Evolutionary conservation across 2,113 vertebrate species (phyloP), one percentile per base, ranked within the genome.

Genomic region (Trogon melanurus): DNA sequence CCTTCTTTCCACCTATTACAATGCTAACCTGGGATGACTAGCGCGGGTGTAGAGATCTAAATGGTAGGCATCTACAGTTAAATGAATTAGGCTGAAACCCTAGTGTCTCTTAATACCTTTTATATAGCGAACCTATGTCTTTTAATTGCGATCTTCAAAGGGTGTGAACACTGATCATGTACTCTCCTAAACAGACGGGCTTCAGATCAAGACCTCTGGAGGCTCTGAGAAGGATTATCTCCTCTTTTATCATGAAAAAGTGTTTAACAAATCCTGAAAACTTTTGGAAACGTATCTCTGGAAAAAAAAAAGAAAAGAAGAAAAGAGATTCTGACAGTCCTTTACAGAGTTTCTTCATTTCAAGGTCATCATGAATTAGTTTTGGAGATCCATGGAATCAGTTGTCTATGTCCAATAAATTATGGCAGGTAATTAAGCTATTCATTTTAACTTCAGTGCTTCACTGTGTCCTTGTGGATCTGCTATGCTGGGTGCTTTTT

Each of bases 381-480:
- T 94, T 93, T 88, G 66, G 62, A 95, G 51, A 87, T 53, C 79
- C 66, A 48, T 91, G 58, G 94, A 96, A 93, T 91, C 73, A 73
- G 81, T 87, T 96, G 75, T 72, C 75, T 74, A 91, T 95, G 89
- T 95, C 94, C 86, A 91, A 93, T 87, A 88, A 97, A 94, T 97
- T 96, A 96, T 64, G 58, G 79, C 69, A 78, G 66, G 65, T 93
- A 97, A 95, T 97, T 93, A 96, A 94, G 75, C 66, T 96, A 86
- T 96, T 97, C 65, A 82, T 94, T 96, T 95, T 81, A 87, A 60
- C 91, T 86, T 93, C 75, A 47, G 34, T 86, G 27, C 30, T 89
- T 70, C 57, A n/a, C 30, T 88, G 20, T 94, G 95, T 92, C 94
- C 93, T 96, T 96, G 89, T 80, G 84, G 67, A 54, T 91, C 26